phyloP scores from a whole-genome alignment of 2,797 vertebrate species.

The Acestrorhynchus altus region DNA sequence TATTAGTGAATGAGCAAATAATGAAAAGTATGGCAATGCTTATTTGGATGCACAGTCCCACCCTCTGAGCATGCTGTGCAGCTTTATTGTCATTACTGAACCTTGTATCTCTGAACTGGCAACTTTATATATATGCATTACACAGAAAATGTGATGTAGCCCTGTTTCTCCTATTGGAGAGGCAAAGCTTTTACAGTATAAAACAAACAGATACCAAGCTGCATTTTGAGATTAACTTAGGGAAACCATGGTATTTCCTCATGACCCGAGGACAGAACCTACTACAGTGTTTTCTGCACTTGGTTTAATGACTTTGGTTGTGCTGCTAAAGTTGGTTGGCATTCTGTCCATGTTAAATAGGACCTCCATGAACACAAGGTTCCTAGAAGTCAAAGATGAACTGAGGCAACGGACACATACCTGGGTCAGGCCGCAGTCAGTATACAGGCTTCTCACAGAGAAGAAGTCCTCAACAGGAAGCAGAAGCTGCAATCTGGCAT shows the following conservation, averaged over 20 bases:
- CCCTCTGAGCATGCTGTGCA: neutral
- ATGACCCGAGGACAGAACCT: conserved; percentile 51
- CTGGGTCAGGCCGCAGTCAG: conserved; percentile 60
- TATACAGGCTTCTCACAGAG: conserved; percentile 62
- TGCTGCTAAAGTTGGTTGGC: conserved; percentile 6
- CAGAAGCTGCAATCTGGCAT: conserved; percentile 80
- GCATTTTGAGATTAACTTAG: conserved; percentile 50
- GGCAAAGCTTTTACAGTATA: conserved; percentile 11
- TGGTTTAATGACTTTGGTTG: conserved; percentile 43
- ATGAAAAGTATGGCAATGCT: neutral
- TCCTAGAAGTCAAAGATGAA: conserved; percentile 20
- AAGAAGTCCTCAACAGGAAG: conserved; percentile 69
- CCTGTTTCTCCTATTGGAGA: conserved; percentile 19
- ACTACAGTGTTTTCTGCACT: conserved; percentile 55
- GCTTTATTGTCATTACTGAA: too few species aligned
- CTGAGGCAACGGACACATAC: conserved; percentile 62
- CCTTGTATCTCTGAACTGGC: neutral
- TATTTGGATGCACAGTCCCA: neutral
- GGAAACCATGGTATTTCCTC: conserved; percentile 56
- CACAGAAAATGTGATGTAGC: conserved; percentile 55
- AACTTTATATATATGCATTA: neutral
- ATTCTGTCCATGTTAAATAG: conserved; percentile 35
- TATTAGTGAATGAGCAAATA: neutral
- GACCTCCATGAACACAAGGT: conserved; percentile 27
- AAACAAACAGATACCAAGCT: conserved; percentile 26